Base-by-base conservation (phyloP, 2,888 invertebrate species). In the Andrena haemorrhoa region DNA sequence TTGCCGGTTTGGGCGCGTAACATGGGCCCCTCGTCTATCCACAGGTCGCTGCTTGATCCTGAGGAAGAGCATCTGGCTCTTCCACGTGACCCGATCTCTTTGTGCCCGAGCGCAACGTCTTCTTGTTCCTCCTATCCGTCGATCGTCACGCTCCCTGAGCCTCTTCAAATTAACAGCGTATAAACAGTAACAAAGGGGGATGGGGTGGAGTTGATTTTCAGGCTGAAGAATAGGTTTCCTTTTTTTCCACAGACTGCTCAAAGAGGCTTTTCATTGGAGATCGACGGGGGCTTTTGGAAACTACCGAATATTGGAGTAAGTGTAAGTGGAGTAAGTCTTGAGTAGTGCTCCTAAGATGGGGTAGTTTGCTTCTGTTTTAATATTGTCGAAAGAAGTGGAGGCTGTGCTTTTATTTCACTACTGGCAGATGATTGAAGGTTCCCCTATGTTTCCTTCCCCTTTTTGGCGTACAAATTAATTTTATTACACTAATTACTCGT, bases 21-120 rank as follows among this genome's bases (percentile, higher is more conserved):
- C 73, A 75, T 75, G 47, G 80, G 56, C 35, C 73, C 78, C 72
- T 75, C 58, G 81, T 71, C 68, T 80, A 81, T 81, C 85, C 72
- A 69, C 49, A 56, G 76, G 79, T 72, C 79, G 58, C 70, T 56
- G 41, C 61, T 47, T 86, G 89, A 86, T 88, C 82, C 90, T 88
- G 86, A 88, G 90, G 90, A 90, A 90, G 91, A 90, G 91, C 91
- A 92, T 91, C 92, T 91, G 92, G 88, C 89, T 86, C 85, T 85
- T 86, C 77, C 85, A 88, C 88, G 86, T 85, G 89, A 85, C 75
- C 88, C 87, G 89, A 86, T 87, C 88, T 87, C 87, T 89, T 91
- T 92, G 90, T 92, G 83, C 80, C 82, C 7, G 75, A 85, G 41
- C 41, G 41, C 41, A 82, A 86, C 88, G 81, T 84, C 71, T 41